These are phyloP conservation scores for Takifugu ocellatus DNA, from an alignment of 2,797 vertebrate species.

Conservation along the genomic window DNA sequence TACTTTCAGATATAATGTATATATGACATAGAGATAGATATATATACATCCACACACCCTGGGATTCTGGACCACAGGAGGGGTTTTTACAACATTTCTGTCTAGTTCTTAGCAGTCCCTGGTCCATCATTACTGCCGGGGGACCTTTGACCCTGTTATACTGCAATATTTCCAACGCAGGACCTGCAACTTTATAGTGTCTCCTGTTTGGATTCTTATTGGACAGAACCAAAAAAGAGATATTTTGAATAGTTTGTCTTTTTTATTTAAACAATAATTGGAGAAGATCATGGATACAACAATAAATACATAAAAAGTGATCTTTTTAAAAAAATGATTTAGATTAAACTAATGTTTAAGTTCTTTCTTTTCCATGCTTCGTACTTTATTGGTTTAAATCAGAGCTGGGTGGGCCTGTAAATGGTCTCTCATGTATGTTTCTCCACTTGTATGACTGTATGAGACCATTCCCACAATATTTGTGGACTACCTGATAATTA, in stretches of 20 bases:
- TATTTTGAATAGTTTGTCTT: constrained; percentile 57
- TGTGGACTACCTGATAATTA: constrained; percentile 90
- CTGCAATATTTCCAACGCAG: constrained; percentile 68
- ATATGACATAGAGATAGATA: background rate
- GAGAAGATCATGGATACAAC: constrained; percentile 44
- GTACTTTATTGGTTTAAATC: constrained; percentile 76
- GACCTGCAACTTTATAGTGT: constrained; percentile 53
- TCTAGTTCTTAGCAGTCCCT: constrained; percentile 29
- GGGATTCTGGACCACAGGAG: constrained; percentile 36
- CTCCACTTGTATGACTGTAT: constrained; percentile 81
- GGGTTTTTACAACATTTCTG: constrained; percentile 47
- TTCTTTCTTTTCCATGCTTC: constrained; percentile 64
- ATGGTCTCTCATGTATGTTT: constrained; percentile 79
- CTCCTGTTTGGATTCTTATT: constrained; percentile 39
- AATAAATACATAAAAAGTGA: constrained; percentile 46
- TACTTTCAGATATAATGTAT: constrained; percentile 50
- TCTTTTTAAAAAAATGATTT: constrained; percentile 40
- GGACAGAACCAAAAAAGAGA: constrained; percentile 41
- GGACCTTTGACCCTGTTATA: constrained; percentile 49
- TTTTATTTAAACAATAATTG: constrained; percentile 36
- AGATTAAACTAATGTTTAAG: constrained; percentile 58
- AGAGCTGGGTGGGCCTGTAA: constrained; percentile 72
- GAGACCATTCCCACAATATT: constrained; percentile 89
- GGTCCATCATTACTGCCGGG: constrained; percentile 43
- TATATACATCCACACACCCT: constrained; percentile 18